A percentile compares a stretch with the other conserved stretches of the same genome.
Conservation (phyloP, 2,113 vertebrate genomes). For the Jacana jacana region DNA sequence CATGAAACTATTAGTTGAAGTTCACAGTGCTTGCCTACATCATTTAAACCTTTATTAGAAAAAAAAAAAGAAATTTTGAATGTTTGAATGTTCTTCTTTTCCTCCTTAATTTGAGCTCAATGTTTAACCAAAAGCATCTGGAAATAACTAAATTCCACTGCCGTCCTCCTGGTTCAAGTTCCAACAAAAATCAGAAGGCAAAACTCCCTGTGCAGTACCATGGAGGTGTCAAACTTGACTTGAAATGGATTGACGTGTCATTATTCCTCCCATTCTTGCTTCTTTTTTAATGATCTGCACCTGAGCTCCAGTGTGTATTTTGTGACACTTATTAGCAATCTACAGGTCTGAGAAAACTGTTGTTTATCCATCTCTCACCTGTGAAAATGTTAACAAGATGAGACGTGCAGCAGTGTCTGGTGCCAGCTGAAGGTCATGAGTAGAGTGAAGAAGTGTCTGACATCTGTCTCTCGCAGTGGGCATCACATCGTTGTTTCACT, state of each 20-base stretch:
- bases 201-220: neutral
- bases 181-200: neutral
- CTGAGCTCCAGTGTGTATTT: constrained; percentile 49
- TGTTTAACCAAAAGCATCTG: constrained; percentile 31
- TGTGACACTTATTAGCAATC: constrained; percentile 60
- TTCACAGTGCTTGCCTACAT: constrained; percentile 53
- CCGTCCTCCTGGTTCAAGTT: neutral
- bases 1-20: constrained; percentile 63
- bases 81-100: constrained; percentile 4
- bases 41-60: constrained; percentile 44
- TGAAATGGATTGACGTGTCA: constrained; percentile 30
- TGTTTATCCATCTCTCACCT: constrained; percentile 62
- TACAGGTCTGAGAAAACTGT: constrained; percentile 7
- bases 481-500: neutral
- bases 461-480: constrained; percentile 19
- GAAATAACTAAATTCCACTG: constrained; percentile 29
- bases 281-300: constrained; percentile 64
- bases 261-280: constrained; percentile 58
- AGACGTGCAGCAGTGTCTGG: neutral
- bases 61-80: constrained; percentile 14
- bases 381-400: constrained; percentile 61
- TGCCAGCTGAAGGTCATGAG: constrained; percentile 51
- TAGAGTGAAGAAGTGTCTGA: constrained; percentile 5
- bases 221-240: constrained; percentile 25
- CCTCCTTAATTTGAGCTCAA: constrained; percentile 5